Evolutionary conservation across 2,113 vertebrate genomes (phyloP), one percentile per base, ranked within the genome.

Genomic region (Oncorhynchus keta): DNA sequence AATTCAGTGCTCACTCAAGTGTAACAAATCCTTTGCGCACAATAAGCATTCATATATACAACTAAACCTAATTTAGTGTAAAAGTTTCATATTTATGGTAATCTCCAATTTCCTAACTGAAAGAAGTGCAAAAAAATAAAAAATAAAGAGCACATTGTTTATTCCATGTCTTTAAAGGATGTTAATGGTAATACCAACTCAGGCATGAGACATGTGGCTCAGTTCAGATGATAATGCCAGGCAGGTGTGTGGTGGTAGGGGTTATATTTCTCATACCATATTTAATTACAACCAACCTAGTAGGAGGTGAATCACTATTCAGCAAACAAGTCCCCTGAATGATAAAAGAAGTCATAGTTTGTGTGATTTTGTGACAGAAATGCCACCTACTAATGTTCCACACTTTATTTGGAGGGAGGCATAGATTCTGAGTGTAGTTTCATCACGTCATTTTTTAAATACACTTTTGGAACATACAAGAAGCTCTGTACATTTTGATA

Each of bases 361-460:
- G 81, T 88, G 90, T 90, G 85, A 90, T 88, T 85, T 45, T 45
- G 88, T 80, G 78, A 78, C 86, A 85, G 86, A 81, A 82, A 86
- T 91, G 87, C 85, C 89, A 88, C 87, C 87, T 84, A 20, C 18
- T 57, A 18, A 57, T 20, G 13, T 57, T 57, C 20, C 18, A 57
- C 55, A 18, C 20, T 57, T 57, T 57, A 16, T 57, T 57, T 45
- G 39, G 39, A 45, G 2, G 39, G 9, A 45, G 39, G 39, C 39
- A 45, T 11, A 45, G 0, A 45, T 11, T 45, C 39, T 45, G 39
- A 45, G 39, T 45, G 39, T 45, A 45, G 39, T 11, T 45, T 45
- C 39, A 11, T 45, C 9, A 11, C 0, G 2, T 45, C 9, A 1
- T 45, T 45, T 45, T 45, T 45, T 3, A 11, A 45, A 45, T 45